Percentiles rank a stretch among this genome's conserved stretches.
Evolutionary conservation across 2,113 vertebrate genomes (phyloP).

Genomic region (Mixornis gularis): DNA sequence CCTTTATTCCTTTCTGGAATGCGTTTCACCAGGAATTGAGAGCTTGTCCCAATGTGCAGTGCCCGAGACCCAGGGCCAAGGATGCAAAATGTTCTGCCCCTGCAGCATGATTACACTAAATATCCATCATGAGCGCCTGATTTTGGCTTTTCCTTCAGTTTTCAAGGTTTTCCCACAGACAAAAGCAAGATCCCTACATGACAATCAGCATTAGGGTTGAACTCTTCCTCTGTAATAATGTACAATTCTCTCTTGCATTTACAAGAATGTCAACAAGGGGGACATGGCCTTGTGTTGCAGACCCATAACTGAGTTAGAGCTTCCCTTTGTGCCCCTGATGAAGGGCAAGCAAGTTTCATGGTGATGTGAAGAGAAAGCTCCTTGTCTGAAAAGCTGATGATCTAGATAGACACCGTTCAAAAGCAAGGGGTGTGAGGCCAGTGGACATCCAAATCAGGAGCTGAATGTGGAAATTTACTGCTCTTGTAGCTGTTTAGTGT

Average conservation of each 20-base stretch:
- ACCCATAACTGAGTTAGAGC: not conserved
- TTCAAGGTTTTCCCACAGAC: not conserved
- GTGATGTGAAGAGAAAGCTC: not conserved
- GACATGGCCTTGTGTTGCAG: not conserved
- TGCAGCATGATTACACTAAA: not conserved
- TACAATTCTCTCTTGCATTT: not conserved
- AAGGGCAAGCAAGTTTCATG: not conserved
- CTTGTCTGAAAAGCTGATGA: not conserved
- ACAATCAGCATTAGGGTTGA: not conserved
- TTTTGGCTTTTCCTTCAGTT: not conserved
- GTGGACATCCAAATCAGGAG: not conserved
- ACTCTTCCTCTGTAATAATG: not conserved
- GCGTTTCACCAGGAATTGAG: not conserved
- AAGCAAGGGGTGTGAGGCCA: not conserved
- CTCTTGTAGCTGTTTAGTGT: not conserved
- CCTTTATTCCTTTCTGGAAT: not conserved
- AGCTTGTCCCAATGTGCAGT: not conserved
- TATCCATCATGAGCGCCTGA: not conserved
- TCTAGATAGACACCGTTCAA: not conserved
- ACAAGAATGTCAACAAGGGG: rapidly evolving
- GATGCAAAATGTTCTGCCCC: not conserved
- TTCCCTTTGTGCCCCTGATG: not conserved
- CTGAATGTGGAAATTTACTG: not conserved
- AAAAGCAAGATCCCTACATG: not conserved
- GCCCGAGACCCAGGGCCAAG: not conserved